These are phyloP conservation scores for Palythoa heliodiscus DNA, from an alignment of 92 coral and sea anemone genomes.

Conservation along the genomic window DNA sequence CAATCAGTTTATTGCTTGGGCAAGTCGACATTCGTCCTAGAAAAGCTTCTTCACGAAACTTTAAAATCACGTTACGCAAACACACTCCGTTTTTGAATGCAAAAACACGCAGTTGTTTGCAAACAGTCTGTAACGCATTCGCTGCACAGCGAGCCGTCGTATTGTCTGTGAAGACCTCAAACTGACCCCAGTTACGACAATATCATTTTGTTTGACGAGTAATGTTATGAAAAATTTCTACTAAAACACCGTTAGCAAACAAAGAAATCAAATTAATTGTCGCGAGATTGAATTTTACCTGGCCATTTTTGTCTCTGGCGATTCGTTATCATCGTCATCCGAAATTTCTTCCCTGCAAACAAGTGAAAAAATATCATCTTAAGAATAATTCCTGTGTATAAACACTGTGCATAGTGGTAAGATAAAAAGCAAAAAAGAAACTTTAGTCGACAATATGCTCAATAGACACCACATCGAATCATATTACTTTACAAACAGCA, in stretches of 20 bases:
- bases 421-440: background rate
- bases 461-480: background rate
- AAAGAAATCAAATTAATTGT: background rate
- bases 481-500: conserved; percentile 18
- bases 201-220: background rate
- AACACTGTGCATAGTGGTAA: background rate
- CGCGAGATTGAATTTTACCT: conserved; percentile 58
- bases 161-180: conserved; percentile 28
- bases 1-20: background rate
- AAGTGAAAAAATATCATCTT: background rate
- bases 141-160: background rate
- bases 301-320: conserved; percentile 76
- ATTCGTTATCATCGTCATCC: conserved; percentile 85
- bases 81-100: background rate
- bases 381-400: background rate
- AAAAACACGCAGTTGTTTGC: background rate
- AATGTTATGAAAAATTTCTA: background rate
- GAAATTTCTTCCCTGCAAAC: conserved; percentile 85
- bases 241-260: background rate
- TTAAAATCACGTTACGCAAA: conserved; percentile 30
- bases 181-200: conserved; percentile 1
- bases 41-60: background rate
- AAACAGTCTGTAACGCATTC: conserved; percentile 32
- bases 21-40: background rate
- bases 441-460: background rate